These are phyloP conservation scores for Cinclus cinclus DNA, from an alignment of 2,113 vertebrate species.

Conservation along the genomic window DNA sequence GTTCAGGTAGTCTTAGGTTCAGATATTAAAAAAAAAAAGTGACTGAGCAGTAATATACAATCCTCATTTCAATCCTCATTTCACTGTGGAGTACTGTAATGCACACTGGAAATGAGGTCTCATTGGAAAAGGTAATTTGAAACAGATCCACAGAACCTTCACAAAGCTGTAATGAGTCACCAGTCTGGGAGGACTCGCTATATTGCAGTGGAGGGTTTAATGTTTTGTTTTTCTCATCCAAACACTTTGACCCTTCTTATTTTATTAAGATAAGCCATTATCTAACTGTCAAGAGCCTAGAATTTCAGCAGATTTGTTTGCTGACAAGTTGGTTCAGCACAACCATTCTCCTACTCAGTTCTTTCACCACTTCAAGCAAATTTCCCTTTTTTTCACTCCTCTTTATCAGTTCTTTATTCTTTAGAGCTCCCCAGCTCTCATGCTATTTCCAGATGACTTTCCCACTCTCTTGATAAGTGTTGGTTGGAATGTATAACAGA, in stretches of 20 bases:
- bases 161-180: constrained; percentile 50
- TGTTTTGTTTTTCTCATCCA: constrained; percentile 55
- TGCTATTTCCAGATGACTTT: neutral
- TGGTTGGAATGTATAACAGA: neutral
- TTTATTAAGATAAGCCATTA: constrained; percentile 65
- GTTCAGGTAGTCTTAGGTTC: neutral
- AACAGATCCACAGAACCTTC: constrained; percentile 38
- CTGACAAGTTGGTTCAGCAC: constrained; percentile 18
- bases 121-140: constrained; percentile 63
- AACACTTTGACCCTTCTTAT: constrained; percentile 55
- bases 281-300: constrained; percentile 49
- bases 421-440: neutral
- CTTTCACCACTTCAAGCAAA: neutral
- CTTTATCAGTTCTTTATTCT: neutral
- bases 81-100: constrained; percentile 41
- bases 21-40: neutral
- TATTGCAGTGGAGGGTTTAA: constrained; percentile 41
- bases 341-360: constrained; percentile 9
- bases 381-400: neutral
- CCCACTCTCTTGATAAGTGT: neutral
- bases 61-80: constrained; percentile 50
- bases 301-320: constrained; percentile 15
- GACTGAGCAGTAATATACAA: neutral
- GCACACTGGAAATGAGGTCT: constrained; percentile 60
- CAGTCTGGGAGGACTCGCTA: constrained; percentile 31